Evolutionary conservation across 2,797 vertebrate genomes (phyloP).

Genomic region (Danio jaintianensis): DNA sequence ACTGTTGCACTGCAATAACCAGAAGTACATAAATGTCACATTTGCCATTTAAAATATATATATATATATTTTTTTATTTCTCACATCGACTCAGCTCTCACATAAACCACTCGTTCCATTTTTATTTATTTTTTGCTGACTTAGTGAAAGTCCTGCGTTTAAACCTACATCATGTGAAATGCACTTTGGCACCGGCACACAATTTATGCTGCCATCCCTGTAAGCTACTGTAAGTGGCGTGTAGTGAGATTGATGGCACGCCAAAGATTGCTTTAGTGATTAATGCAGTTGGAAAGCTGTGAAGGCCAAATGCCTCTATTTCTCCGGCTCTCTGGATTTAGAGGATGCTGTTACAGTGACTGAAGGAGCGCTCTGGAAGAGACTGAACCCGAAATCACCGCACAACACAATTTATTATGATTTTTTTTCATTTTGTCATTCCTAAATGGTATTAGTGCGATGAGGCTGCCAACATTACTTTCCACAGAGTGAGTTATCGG

Average conservation of each 20-base stretch:
- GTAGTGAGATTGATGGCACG: slow-evolving; percentile 45
- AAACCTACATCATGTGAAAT: slow-evolving; percentile 36
- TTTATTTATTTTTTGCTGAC: slow-evolving; percentile 44
- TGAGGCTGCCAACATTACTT: slow-evolving; percentile 45
- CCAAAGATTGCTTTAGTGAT: slow-evolving; percentile 49
- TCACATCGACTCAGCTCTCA: not conserved
- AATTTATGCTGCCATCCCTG: slow-evolving; percentile 44
- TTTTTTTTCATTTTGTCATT: slow-evolving; percentile 44
- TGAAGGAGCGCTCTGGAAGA: slow-evolving; percentile 14
- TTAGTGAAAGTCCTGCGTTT: slow-evolving; percentile 37
- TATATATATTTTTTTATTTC: not conserved
- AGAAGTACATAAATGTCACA: slow-evolving; percentile 23
- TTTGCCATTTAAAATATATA: slow-evolving; percentile 25
- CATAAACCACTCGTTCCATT: not conserved
- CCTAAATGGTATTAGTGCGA: slow-evolving; percentile 54
- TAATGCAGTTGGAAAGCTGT: slow-evolving; percentile 42
- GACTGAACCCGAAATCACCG: slow-evolving; percentile 28
- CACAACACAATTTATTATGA: slow-evolving; percentile 36
- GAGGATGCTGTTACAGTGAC: not conserved
- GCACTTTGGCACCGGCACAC: slow-evolving; percentile 23
- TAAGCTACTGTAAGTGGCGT: slow-evolving; percentile 42
- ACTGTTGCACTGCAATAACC: not conserved
- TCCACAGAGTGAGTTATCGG: slow-evolving; percentile 24
- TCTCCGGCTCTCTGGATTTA: slow-evolving; percentile 29
- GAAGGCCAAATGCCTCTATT: slow-evolving; percentile 46